phyloP scores from a whole-genome alignment of 1,140 invertebrate genomes.

The Ectropis grisescens region DNA sequence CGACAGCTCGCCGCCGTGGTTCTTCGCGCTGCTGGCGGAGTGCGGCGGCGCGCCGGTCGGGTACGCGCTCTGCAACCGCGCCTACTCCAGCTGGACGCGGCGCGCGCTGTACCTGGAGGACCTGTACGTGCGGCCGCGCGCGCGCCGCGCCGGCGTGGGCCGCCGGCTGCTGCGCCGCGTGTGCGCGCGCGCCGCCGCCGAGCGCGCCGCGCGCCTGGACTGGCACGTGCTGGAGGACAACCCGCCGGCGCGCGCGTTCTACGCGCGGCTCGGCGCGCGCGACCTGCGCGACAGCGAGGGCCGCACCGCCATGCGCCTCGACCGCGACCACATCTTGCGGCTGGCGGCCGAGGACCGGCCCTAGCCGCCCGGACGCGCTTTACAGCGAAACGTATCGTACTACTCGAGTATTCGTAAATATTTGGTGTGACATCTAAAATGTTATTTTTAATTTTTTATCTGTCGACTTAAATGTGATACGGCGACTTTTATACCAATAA shows the following conservation, averaged over 20 bases:
- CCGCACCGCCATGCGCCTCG: conserved; percentile 82
- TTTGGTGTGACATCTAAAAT: no score
- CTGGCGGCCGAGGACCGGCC: conserved; percentile 87
- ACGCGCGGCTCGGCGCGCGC: no score
- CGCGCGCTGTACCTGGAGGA: conserved; percentile 48
- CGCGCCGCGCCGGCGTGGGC: conserved; percentile 27
- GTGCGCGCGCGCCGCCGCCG: conserved; percentile 71
- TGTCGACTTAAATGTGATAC: no score
- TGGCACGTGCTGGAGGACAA: conserved; percentile 78
- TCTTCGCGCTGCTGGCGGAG: conserved; percentile 31
- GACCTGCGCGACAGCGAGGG: no score
- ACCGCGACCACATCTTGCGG: conserved; percentile 94
- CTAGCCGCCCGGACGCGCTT: no score
- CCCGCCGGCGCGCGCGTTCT: no score
- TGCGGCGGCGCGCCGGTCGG: conserved; percentile 12
- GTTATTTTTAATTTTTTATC: no score
- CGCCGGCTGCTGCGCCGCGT: conserved; percentile 20
- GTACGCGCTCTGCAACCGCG: conserved; percentile 34
- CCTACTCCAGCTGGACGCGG: conserved; percentile 49
- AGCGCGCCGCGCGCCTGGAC: conserved; percentile 41
- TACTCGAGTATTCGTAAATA: no score
- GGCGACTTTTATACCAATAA: no score
- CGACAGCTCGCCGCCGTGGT: conserved; percentile 23
- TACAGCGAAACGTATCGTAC: no score
- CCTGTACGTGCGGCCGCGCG: conserved; percentile 29